A percentile compares a stretch with the other conserved stretches of the same genome.
phyloP scores from a whole-genome alignment of 2,113 vertebrate species.

The Lagopus muta region DNA sequence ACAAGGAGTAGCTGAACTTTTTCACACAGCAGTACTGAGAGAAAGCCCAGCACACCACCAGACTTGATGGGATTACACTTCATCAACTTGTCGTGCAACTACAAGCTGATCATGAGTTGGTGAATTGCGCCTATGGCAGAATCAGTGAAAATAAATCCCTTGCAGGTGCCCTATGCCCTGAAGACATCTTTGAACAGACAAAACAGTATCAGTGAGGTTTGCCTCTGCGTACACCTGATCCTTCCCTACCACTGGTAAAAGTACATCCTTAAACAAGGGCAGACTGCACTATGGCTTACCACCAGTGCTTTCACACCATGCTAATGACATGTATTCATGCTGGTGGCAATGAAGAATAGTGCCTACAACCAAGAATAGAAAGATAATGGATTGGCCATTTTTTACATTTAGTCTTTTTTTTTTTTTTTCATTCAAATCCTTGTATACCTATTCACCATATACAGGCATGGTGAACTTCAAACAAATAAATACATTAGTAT shows the following conservation, averaged over 20 bases:
- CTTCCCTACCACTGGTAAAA: background rate
- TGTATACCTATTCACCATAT: fast-evolving
- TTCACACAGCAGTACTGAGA: background rate
- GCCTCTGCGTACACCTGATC: background rate
- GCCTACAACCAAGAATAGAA: background rate
- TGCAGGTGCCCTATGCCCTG: background rate
- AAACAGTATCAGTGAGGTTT: background rate
- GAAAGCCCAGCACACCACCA: background rate
- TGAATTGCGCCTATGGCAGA: background rate
- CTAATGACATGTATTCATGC: background rate
- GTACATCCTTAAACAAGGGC: fast-evolving
- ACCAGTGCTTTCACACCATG: background rate
- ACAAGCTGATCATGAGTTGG: background rate
- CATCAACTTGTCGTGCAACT: background rate
- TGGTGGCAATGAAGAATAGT: background rate
- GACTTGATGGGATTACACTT: background rate
- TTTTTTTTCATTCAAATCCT: background rate
- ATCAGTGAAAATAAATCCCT: background rate
- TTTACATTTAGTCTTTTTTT: background rate
- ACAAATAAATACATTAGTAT: background rate
- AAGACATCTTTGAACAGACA: background rate
- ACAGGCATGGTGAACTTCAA: background rate
- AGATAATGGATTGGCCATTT: background rate
- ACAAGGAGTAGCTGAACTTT: background rate
- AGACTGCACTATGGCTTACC: background rate